Conservation (phyloP, 1,140 invertebrate species). For the Ceratosolen solmsi region DNA sequence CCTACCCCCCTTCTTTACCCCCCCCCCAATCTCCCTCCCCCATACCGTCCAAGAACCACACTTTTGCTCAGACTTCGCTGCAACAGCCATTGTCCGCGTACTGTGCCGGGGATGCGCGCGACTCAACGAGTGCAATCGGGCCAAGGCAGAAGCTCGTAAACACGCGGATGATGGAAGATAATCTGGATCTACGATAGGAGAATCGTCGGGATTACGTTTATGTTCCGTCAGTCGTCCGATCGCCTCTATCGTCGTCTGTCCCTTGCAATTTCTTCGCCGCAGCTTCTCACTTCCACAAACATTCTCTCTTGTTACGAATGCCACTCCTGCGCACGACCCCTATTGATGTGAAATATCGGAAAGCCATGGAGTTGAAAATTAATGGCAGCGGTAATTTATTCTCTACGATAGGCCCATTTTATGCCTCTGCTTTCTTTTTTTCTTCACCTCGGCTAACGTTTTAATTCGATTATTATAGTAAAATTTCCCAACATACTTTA, state of each 20-base stretch:
- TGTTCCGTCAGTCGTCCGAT: conserved; percentile 56
- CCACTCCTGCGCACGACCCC: no score
- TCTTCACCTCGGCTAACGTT: conserved; percentile 24
- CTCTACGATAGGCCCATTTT: not conserved
- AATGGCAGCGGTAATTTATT: conserved; percentile 32
- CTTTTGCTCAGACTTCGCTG: no score
- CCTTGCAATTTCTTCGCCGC: not conserved
- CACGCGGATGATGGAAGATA: conserved; percentile 68
- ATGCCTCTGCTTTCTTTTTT: not conserved
- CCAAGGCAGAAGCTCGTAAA: conserved; percentile 62
- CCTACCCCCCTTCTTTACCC: no score
- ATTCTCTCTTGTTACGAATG: not conserved
- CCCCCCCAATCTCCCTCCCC: not conserved
- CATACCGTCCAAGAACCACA: no score
- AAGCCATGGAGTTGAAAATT: conserved; percentile 34
- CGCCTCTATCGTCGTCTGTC: not conserved
- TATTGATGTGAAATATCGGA: conserved; percentile 34
- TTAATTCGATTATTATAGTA: conserved; percentile 32
- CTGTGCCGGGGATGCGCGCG: not conserved
- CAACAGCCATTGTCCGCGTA: no score
- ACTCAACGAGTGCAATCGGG: conserved; percentile 57
- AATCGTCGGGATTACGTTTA: conserved; percentile 51
- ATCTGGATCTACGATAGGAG: conserved; percentile 64
- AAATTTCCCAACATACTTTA: no score
- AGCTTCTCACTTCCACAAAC: not conserved